Evolutionary conservation across 1,140 invertebrate species (phyloP), one percentile per base, ranked within the genome.

Genomic region (Chironomus tepperi): DNA sequence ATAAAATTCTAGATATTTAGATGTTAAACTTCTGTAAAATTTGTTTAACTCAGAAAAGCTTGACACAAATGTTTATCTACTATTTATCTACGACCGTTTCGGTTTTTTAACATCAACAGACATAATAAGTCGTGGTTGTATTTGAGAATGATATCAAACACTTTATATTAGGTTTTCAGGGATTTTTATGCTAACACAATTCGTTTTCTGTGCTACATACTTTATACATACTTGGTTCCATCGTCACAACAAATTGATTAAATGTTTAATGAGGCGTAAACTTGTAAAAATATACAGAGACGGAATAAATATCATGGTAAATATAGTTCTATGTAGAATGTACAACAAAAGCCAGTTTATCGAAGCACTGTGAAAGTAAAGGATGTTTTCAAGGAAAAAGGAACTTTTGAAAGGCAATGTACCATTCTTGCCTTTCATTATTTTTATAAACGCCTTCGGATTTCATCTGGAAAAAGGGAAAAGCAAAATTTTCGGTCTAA

Each of bases 211-310:
- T 57, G n/a, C 12, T 57, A 34, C 24, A 57, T 57, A 15, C 15
- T 57, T 15, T 57, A 12, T 57, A 15, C 47, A 57, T n/a, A n/a
- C n/a, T 57, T 57, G 12, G 12, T 57, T 12, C 47, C 47, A 57
- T 57, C 47, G 47, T 57, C 47, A 57, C 47, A 70, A 70, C 19
- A 21, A 16, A 70, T 70, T 70, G 65, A 70, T 70, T 70, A 70
- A 70, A 70, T 70, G 65, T 16, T 70, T 21, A 70, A 70, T 70
- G 65, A 70, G 65, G 65, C 65, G 18, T 18, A 70, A 70, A 70
- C 16, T 70, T 70, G 65, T 70, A 70, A 70, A 70, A 70, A 18
- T 70, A 70, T 70, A 70, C 19, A n/a, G n/a, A 57, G n/a, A 57
- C 47, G n/a, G 47, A 57, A n/a, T 57, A 12, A 57, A n/a, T 34